Evolutionary conservation across 2,797 vertebrate species (phyloP), one percentile per base, ranked within the genome.

Genomic region (Xenentodon cancila): DNA sequence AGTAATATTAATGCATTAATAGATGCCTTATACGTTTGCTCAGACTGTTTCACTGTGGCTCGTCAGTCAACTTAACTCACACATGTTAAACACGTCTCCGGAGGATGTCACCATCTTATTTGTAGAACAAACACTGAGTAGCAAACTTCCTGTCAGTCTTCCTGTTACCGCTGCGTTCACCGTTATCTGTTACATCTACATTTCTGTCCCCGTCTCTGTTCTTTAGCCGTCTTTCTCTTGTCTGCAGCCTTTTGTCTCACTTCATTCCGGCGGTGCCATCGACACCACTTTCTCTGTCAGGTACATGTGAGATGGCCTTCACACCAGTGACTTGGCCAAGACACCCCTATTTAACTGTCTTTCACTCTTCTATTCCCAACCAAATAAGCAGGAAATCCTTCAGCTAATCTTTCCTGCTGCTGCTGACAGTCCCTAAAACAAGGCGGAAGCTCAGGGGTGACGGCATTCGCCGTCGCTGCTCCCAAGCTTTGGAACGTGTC

Each of bases 1-100:
- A 60, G 73, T 89, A 89, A 89, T 90, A 80, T 88, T 87, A 82
- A 77, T 83, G 80, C 90, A 89, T 89, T 90, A 87, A 91, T 89
- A 88, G 90, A 89, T 89, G 84, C 74, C 84, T 87, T 79, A 89
- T 90, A 25, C 89, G 91, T 88, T 80, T 88, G 74, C 50, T 45
- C 73, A 76, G 61, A 19, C 45, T 3, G 45, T 53, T 27, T 50
- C 58, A 56, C 65, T 47, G 59, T 80, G 22, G 47, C 47, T 67
- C 50, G 4, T 68, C 25, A 25, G 68, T 53, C 64, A 44, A 69
- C 52, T 66, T 52, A 74, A 59, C 74, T 73, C 64, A 59, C 62
- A 66, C 61, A 72, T 60, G 56, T 60, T 68, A 71, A 77, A 58
- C n/a, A 37, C 49, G 19, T 37, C 9, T 37, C 11, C 11, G 11